phyloP scores from a whole-genome alignment of 2,888 invertebrate genomes.

The Catocala nupta region DNA sequence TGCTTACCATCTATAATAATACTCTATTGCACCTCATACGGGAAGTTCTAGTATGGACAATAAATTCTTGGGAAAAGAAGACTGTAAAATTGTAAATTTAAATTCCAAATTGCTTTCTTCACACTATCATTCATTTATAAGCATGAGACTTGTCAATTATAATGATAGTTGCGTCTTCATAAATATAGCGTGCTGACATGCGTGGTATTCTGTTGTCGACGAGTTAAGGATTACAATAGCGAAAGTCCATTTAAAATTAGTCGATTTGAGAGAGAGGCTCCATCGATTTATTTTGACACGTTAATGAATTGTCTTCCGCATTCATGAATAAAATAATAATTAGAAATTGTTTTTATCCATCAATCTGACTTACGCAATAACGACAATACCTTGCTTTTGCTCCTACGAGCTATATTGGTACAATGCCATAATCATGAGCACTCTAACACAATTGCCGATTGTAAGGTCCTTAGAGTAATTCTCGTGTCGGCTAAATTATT shows the following conservation, averaged over 20 bases:
- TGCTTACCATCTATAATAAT: background rate
- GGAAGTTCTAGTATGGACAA: too few relatives aligned
- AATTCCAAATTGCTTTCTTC: background rate
- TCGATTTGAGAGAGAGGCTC: background rate
- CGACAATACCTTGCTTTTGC: too few relatives aligned
- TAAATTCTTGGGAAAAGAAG: too few relatives aligned
- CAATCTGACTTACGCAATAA: too few relatives aligned
- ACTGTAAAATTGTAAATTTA: too few relatives aligned
- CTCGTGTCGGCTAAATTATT: too few relatives aligned
- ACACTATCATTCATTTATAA: background rate
- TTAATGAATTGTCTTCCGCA: constrained; percentile 2
- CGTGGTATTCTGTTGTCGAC: background rate
- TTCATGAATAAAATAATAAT: background rate
- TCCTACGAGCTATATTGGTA: too few relatives aligned
- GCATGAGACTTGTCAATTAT: constrained; percentile 8
- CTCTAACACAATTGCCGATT: too few relatives aligned
- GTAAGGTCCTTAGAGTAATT: too few relatives aligned
- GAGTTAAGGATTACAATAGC: constrained; percentile 6
- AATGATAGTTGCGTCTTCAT: background rate
- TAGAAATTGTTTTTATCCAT: background rate
- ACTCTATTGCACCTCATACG: background rate
- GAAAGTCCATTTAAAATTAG: constrained; percentile 5
- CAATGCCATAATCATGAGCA: too few relatives aligned
- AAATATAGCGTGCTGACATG: constrained; percentile 7
- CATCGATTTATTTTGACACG: background rate